These are phyloP conservation scores for Pasiphila rectangulata DNA, from an alignment of 2,888 invertebrate genomes.

Conservation along the genomic window DNA sequence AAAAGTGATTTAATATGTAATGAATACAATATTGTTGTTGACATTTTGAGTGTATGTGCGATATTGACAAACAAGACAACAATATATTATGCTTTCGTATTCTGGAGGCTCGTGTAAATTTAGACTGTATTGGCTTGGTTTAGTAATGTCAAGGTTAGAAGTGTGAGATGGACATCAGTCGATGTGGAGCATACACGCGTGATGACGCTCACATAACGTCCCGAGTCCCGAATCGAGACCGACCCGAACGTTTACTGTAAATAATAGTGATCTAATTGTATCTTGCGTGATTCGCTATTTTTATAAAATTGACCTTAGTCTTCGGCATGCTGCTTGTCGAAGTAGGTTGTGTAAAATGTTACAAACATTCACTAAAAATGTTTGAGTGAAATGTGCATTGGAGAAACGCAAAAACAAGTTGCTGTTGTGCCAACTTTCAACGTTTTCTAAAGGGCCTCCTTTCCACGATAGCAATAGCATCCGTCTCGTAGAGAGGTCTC, in stretches of 20 bases:
- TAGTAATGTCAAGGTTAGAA: slow-evolving; percentile 65
- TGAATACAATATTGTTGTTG: slow-evolving; percentile 26
- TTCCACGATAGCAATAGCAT: slow-evolving; percentile 51
- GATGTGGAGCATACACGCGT: slow-evolving; percentile 50
- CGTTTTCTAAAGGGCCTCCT: slow-evolving; percentile 69
- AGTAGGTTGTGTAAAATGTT: slow-evolving; percentile 12
- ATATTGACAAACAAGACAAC: slow-evolving; percentile 16
- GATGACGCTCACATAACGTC: slow-evolving; percentile 55
- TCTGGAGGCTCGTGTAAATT: slow-evolving; percentile 37
- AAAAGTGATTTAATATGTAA: slow-evolving; percentile 23
- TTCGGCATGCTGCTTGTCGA: slow-evolving; percentile 24
- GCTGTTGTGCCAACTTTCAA: slow-evolving; percentile 58
- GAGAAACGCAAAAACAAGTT: slow-evolving; percentile 37
- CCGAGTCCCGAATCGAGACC: slow-evolving; percentile 29
- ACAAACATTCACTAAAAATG: slow-evolving; percentile 16
- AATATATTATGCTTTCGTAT: slow-evolving; percentile 24
- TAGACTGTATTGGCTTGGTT: slow-evolving; percentile 41
- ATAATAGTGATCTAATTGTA: slow-evolving; percentile 80
- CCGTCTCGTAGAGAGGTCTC: slow-evolving; percentile 43
- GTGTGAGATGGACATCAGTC: slow-evolving; percentile 52
- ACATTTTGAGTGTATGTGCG: slow-evolving; percentile 22
- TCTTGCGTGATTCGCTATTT: slow-evolving; percentile 59
- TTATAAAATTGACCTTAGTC: slow-evolving; percentile 51
- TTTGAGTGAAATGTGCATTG: slow-evolving; percentile 31
- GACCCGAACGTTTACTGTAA: slow-evolving; percentile 61